Percentiles rank a stretch among this genome's conserved stretches.
Evolutionary conservation across 2,888 invertebrate genomes (phyloP).

Genomic region (Macropis europaea): DNA sequence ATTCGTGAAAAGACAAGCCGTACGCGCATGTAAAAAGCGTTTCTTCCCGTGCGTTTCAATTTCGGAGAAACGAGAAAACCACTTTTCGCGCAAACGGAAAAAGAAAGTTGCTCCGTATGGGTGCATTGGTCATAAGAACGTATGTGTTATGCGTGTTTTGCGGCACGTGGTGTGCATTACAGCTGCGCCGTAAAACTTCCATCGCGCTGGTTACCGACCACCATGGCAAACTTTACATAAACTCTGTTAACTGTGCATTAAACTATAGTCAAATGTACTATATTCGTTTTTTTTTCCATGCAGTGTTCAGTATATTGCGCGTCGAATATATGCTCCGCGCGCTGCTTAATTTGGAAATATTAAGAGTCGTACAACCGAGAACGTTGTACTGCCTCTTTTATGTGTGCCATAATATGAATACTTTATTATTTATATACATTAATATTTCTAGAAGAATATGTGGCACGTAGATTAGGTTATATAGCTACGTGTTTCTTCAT

Average conservation of each 20-base stretch:
- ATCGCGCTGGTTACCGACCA: not conserved
- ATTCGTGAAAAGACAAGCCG: conserved; percentile 11
- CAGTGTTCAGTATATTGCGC: no score
- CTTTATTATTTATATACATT: no score
- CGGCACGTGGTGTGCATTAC: not conserved
- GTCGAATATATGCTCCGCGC: no score
- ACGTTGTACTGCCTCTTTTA: no score
- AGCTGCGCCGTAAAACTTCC: not conserved
- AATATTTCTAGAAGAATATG: no score
- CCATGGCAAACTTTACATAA: not conserved
- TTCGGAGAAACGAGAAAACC: conserved; percentile 36
- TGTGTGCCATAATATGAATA: no score
- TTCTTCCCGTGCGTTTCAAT: conserved; percentile 24
- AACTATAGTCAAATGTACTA: no score
- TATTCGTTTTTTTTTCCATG: no score
- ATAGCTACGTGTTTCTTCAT: no score
- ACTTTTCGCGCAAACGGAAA: conserved; percentile 21
- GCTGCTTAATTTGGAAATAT: no score
- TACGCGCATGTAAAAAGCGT: conserved; percentile 3
- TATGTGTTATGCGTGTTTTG: not conserved
- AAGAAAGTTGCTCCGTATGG: conserved; percentile 11
- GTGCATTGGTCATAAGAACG: conserved; percentile 13
- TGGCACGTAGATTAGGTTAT: no score
- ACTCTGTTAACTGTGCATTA: not conserved
- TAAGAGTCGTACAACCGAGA: no score